Conservation (phyloP, 2,797 vertebrate species). For the Meda fulgida region DNA sequence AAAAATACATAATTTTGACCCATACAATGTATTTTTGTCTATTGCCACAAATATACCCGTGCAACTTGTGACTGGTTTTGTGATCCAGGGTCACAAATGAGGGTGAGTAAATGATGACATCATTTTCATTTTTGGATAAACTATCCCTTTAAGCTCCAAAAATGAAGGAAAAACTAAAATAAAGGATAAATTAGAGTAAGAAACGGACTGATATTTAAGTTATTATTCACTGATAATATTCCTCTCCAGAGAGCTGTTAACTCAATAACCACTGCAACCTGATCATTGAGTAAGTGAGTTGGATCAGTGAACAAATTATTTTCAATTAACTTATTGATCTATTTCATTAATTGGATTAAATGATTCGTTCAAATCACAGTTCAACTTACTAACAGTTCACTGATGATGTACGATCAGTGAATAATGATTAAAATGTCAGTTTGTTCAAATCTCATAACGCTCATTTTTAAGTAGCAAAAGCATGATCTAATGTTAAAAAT, state of each 20-base stretch:
- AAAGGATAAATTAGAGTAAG: neutral
- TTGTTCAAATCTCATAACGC: neutral
- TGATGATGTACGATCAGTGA: neutral
- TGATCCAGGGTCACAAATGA: neutral
- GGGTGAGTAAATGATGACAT: neutral
- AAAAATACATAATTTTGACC: no score
- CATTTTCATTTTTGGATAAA: neutral
- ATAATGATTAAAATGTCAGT: neutral
- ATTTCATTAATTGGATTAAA: neutral
- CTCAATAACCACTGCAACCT: neutral
- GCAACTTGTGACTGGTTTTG: no score
- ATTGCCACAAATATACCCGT: no score
- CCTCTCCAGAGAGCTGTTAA: neutral
- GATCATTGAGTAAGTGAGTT: neutral
- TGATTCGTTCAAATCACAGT: neutral
- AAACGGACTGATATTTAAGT: neutral
- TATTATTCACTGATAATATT: neutral
- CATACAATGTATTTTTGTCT: no score
- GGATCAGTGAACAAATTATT: neutral
- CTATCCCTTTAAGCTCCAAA: neutral
- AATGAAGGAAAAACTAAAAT: neutral
- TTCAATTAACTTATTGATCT: constrained; percentile 2
- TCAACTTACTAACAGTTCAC: neutral
- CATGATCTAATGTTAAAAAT: neutral
- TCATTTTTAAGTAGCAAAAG: neutral